Percentiles rank a stretch among this genome's conserved stretches.
Conservation (phyloP, 2,797 vertebrate species). For the Sciurus vulgaris region DNA sequence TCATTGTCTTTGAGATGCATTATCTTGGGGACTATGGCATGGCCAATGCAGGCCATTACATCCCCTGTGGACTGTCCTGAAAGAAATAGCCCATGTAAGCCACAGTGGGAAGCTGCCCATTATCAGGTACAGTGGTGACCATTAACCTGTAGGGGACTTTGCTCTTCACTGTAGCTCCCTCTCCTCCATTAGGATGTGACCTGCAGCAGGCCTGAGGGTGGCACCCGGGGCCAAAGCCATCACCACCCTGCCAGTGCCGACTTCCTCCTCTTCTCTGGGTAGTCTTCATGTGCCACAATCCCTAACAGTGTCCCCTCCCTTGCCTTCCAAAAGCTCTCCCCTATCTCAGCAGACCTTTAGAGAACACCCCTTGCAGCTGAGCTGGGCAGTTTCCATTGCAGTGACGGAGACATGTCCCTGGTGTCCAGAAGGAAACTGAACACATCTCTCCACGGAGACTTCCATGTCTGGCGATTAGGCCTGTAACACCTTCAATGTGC, state of each 20-base stretch:
- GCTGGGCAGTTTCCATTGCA: background rate
- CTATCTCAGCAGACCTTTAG: background rate
- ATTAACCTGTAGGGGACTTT: background rate
- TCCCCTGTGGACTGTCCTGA: background rate
- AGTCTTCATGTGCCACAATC: background rate
- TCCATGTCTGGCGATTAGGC: background rate
- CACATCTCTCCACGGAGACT: background rate
- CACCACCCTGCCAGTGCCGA: background rate
- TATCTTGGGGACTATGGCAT: fast-evolving
- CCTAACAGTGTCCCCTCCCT: background rate
- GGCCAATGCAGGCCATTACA: background rate
- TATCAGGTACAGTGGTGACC: too few relatives aligned
- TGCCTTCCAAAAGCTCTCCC: background rate
- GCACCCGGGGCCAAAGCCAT: background rate
- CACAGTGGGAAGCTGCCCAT: background rate
- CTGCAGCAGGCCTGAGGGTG: background rate
- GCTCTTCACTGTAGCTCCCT: background rate
- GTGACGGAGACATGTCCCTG: background rate
- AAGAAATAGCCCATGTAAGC: background rate
- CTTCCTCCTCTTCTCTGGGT: background rate
- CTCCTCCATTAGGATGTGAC: background rate
- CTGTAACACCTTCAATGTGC: background rate
- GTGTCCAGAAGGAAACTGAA: background rate
- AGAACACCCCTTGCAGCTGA: background rate
- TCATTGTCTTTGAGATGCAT: background rate